phyloP scores from a whole-genome alignment of 2,888 invertebrate species.

The Hedya salicella region DNA sequence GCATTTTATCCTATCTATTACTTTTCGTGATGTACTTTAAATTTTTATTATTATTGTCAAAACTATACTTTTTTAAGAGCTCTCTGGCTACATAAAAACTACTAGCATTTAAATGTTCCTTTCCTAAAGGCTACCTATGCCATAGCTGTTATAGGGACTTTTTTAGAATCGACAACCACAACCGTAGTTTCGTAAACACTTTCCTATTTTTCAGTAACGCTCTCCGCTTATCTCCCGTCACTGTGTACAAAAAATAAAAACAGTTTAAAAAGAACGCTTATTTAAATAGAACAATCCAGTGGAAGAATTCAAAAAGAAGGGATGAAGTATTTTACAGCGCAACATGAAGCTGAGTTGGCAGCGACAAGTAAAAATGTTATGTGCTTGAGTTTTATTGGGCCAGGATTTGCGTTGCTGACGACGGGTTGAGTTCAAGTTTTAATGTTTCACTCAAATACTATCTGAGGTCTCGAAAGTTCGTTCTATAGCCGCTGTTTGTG shows the following conservation, averaged over 20 bases:
- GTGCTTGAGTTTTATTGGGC: slow-evolving; percentile 39
- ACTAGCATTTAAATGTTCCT: too few relatives aligned
- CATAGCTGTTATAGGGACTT: too few relatives aligned
- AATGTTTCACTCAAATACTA: not conserved
- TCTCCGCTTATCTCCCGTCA: not conserved
- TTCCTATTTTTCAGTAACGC: not conserved
- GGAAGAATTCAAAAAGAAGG: slow-evolving; percentile 23
- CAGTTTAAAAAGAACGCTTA: not conserved
- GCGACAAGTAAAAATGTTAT: slow-evolving; percentile 42
- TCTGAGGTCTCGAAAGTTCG: not conserved
- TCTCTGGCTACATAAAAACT: too few relatives aligned
- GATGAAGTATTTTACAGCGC: slow-evolving; percentile 34
- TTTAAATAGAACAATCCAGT: slow-evolving; percentile 9
- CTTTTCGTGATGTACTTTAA: too few relatives aligned
- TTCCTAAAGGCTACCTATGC: too few relatives aligned
- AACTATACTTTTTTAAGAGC: too few relatives aligned
- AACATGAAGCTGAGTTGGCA: slow-evolving; percentile 31
- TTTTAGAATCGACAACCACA: too few relatives aligned
- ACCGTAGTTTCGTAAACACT: too few relatives aligned
- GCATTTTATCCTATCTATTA: too few relatives aligned
- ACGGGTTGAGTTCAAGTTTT: slow-evolving; percentile 6
- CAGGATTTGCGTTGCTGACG: slow-evolving; percentile 15
- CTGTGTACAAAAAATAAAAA: not conserved
- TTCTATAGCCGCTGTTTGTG: too few relatives aligned
- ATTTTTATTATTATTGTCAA: too few relatives aligned